These are phyloP conservation scores for Cheiracanthium punctorium DNA, from an alignment of 2,888 invertebrate genomes.

Conservation along the genomic window DNA sequence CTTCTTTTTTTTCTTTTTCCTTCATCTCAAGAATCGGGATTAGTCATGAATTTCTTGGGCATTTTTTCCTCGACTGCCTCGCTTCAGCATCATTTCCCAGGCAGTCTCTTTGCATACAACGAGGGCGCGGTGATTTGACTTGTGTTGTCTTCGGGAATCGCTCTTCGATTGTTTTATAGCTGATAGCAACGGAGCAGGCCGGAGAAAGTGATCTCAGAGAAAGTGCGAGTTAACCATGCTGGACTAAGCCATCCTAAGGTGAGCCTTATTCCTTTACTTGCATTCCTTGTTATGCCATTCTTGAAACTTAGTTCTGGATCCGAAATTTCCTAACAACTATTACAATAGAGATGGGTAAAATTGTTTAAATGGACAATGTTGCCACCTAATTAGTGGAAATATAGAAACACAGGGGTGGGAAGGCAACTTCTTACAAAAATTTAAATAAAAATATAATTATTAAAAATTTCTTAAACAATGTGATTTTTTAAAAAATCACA, in stretches of 20 bases:
- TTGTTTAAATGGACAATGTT: too few relatives aligned
- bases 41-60: conserved; percentile 18
- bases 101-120: neutral
- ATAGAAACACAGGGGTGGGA: too few relatives aligned
- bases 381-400: too few relatives aligned
- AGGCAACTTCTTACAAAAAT: too few relatives aligned
- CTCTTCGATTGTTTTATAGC: neutral
- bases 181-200: neutral
- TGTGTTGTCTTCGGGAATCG: neutral
- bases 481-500: too few relatives aligned
- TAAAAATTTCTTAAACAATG: too few relatives aligned
- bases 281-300: too few relatives aligned
- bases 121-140: neutral
- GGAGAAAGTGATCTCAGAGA: neutral
- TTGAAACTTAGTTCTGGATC: too few relatives aligned
- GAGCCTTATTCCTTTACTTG: too few relatives aligned
- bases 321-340: too few relatives aligned
- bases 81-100: neutral
- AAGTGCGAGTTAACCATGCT: neutral
- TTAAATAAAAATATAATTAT: too few relatives aligned
- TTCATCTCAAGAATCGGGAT: neutral
- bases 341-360: too few relatives aligned
- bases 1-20: neutral
- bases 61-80: conserved; percentile 42
- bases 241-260: neutral